Evolutionary conservation across 2,797 vertebrate species (phyloP).

Genomic region (Champsocephalus gunnari): DNA sequence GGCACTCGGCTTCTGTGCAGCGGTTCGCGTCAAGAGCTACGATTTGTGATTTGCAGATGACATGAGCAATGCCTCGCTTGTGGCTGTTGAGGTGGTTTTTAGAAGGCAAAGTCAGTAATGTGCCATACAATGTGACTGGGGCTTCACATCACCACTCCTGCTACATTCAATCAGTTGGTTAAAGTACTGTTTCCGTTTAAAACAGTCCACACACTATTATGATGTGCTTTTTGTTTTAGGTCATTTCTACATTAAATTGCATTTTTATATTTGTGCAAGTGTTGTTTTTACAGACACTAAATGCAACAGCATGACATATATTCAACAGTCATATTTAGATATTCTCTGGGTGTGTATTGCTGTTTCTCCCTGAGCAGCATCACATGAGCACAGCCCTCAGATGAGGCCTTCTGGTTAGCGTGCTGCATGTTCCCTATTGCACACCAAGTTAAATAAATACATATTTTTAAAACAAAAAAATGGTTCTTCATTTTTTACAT

Average conservation of each 20-base stretch:
- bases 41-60: constrained; percentile 97
- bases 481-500: constrained; percentile 15
- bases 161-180: constrained; percentile 82
- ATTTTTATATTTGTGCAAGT: neutral
- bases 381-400: neutral
- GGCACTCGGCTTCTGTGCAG: constrained; percentile 93
- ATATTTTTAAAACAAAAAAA: constrained; percentile 24
- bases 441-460: constrained; percentile 11
- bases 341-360: neutral
- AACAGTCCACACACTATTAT: constrained; percentile 52
- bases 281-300: constrained; percentile 1
- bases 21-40: constrained; percentile 92
- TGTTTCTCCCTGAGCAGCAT: neutral
- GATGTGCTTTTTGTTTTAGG: neutral
- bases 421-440: constrained; percentile 6
- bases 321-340: constrained; percentile 10
- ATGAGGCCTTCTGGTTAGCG: neutral
- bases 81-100: constrained; percentile 84
- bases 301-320: constrained; percentile 2
- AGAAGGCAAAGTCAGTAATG: constrained; percentile 85
- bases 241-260: neutral
- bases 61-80: constrained; percentile 92
- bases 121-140: constrained; percentile 82
- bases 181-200: constrained; percentile 79
- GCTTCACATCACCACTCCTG: constrained; percentile 70